Evolutionary conservation across 2,113 vertebrate species (phyloP), one percentile per base, ranked within the genome.

Genomic region (Crotophaga sulcirostris): DNA sequence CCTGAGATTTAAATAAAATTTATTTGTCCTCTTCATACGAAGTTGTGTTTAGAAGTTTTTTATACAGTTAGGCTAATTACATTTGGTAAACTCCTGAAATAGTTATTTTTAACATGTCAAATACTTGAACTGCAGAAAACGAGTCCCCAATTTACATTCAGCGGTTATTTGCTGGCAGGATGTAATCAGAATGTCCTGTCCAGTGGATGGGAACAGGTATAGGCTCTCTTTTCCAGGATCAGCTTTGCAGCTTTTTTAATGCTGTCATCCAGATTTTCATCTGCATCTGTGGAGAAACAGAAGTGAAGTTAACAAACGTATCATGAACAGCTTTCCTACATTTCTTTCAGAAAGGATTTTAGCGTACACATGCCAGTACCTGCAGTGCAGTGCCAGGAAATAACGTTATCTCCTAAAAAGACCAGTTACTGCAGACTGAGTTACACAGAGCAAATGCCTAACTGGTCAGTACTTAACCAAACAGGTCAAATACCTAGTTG

Each of bases 181-280:
- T 18, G 34, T 6, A 16, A 28, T 99, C 93, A 99, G 96, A 95
- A 99, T 0, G 98, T 98, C 96, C 98, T 98, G 31, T 99, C 99
- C 7, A 99, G 98, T 1, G 99, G 99, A 52, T 99, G 99, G 16
- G 99, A 98, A 91, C 99, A 99, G 70, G 98, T 91, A 70, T 99
- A 99, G 1, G 98, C 63, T 73, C 99, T 97, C 80, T 98, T 98
- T 44, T 99, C 98, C n/a, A 99, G 96, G 14, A 99, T 95, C 45
- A 98, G 97, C 87, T 91, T 94, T 69, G 99, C 99, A 58, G 99
- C 99, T 96, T 99, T 99, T 97, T 99, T 99, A 78, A 99, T 98
- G 75, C 45, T 97, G 63, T 98, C 98, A 66, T 99, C 99, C 38
- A 98, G 96, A 87, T 99, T 99, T 97, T 99, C 99, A 12, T 98